Percentiles rank a stretch among this genome's conserved stretches.
Conservation (phyloP, 2,888 invertebrate genomes). For the Nemotelus nigrinus region DNA sequence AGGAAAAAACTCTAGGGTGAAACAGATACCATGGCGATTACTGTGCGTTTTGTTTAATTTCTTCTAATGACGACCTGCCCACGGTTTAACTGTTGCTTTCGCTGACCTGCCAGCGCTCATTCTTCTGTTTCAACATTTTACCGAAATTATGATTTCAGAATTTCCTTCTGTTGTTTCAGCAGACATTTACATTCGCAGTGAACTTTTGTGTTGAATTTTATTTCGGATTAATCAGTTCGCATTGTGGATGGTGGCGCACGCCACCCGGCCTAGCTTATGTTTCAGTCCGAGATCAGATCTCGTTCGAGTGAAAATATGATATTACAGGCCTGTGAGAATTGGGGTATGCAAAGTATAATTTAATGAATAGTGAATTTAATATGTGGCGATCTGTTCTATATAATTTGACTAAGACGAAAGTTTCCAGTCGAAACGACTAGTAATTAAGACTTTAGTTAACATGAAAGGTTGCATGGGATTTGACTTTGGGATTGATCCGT, state of each 20-base stretch:
- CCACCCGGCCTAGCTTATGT: neutral
- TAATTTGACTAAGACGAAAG: slow-evolving; percentile 25
- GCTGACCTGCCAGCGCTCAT: slow-evolving; percentile 33
- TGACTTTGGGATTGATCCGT: neutral
- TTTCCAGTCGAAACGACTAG: neutral
- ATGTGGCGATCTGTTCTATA: slow-evolving; percentile 29
- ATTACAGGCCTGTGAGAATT: slow-evolving; percentile 28
- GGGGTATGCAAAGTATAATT: slow-evolving; percentile 36
- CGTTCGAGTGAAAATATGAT: slow-evolving; percentile 18
- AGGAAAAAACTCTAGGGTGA: neutral
- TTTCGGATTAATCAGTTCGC: neutral
- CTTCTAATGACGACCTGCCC: slow-evolving; percentile 33
- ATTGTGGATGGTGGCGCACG: slow-evolving; percentile 6
- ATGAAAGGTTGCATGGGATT: neutral
- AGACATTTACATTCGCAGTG: neutral
- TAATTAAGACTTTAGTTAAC: slow-evolving; percentile 24
- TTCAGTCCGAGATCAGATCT: neutral
- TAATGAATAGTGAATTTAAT: slow-evolving; percentile 38
- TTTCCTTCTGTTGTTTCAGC: slow-evolving; percentile 8
- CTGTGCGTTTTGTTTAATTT: slow-evolving; percentile 27
- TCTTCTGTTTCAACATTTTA: slow-evolving; percentile 18
- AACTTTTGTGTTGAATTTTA: slow-evolving; percentile 11
- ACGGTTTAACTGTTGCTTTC: slow-evolving; percentile 41
- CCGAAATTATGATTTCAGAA: slow-evolving; percentile 32
- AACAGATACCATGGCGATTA: slow-evolving; percentile 10